Conservation (phyloP, 2,888 invertebrate species). For the Arrhopalites spinosus region DNA sequence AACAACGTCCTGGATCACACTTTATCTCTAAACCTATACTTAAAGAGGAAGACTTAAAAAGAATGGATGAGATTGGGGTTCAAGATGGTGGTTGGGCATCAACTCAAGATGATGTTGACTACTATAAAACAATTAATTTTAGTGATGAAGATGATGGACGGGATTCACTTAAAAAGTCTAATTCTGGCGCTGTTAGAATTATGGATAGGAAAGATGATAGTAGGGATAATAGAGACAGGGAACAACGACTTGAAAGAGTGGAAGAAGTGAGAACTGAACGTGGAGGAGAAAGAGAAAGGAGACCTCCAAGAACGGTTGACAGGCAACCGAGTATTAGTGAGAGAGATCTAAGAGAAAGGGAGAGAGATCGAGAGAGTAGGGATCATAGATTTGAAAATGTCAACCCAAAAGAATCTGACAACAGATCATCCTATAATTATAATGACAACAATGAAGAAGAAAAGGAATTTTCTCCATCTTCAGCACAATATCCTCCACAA, state of each 20-base stretch:
- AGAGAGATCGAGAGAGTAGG: neutral
- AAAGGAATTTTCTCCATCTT: too few species aligned
- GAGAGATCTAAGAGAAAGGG: conserved; percentile 24
- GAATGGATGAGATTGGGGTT: conserved; percentile 54
- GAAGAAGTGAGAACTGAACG: neutral
- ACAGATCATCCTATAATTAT: conserved; percentile 22
- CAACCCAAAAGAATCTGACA: conserved; percentile 22
- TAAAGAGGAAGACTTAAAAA: conserved; percentile 51
- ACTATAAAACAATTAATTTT: conserved; percentile 55
- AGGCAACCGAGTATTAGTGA: conserved; percentile 33
- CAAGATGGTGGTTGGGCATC: conserved; percentile 55
- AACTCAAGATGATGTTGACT: conserved; percentile 54
- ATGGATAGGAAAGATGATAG: conserved; percentile 33
- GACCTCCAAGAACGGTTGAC: conserved; percentile 24
- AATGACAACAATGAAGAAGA: conserved; percentile 21
- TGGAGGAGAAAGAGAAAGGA: conserved; percentile 6
- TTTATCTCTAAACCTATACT: conserved; percentile 54
- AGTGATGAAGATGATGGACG: conserved; percentile 52
- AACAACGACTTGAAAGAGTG: conserved; percentile 4
- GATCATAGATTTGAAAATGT: conserved; percentile 12
- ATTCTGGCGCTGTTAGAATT: conserved; percentile 44
- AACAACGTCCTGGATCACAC: conserved; percentile 47
- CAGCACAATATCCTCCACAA: conserved; percentile 14
- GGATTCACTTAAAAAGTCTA: neutral
- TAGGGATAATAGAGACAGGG: conserved; percentile 38